Conservation (phyloP, 2,797 vertebrate species). For the Poecile montanus region DNA sequence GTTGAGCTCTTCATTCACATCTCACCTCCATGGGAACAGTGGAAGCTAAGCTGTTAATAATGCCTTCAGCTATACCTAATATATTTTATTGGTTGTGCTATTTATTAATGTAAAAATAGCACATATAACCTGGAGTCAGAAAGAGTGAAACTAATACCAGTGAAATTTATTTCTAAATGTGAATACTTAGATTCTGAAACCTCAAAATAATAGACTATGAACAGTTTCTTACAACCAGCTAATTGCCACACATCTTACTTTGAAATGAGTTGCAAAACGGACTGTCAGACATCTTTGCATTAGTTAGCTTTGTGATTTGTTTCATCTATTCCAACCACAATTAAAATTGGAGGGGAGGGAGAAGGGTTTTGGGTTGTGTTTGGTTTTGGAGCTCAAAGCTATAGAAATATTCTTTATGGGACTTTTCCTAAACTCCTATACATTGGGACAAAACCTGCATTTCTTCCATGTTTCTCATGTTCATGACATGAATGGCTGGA, state of each 20-base stretch:
- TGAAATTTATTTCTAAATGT: not conserved
- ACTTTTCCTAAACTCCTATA: not conserved
- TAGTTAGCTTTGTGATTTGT: not conserved
- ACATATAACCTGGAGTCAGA: not conserved
- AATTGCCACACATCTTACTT: not conserved
- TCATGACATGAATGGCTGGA: not conserved
- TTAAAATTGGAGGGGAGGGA: not conserved
- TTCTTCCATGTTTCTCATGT: not conserved
- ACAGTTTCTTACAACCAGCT: not conserved
- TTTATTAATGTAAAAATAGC: not conserved
- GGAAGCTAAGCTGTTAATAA: not conserved
- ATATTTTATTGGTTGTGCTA: not conserved
- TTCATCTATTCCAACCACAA: not conserved
- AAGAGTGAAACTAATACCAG: not conserved
- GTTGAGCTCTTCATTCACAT: not conserved
- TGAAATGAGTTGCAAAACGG: not conserved
- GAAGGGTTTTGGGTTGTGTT: not conserved
- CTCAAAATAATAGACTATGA: not conserved
- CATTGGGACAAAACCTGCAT: not conserved
- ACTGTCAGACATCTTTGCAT: not conserved
- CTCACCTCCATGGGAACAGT: not conserved
- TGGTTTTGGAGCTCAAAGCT: not conserved
- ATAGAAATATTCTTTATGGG: not conserved
- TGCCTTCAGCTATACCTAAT: not conserved
- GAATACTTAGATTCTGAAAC: not conserved